A percentile compares a stretch with the other conserved stretches of the same genome.
These are phyloP conservation scores for Sipha flava DNA, from an alignment of 1,140 invertebrate species.

Conservation along the genomic window DNA sequence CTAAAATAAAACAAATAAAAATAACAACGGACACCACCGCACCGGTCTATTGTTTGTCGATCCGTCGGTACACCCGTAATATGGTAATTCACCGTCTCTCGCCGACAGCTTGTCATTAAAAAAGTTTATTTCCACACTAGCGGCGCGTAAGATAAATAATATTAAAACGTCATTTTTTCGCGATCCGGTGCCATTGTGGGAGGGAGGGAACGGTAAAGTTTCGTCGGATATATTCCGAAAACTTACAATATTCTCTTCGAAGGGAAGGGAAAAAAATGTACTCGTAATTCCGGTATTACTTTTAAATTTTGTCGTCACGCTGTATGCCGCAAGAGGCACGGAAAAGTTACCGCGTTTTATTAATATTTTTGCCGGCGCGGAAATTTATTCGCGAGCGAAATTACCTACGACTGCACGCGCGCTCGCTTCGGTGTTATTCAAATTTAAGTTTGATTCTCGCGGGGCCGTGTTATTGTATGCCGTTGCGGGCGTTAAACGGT, in stretches of 20 bases:
- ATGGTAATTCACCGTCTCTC: slow-evolving; percentile 15
- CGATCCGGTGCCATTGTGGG: neutral
- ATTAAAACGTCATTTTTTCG: slow-evolving; percentile 20
- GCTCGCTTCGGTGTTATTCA: neutral
- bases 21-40: neutral
- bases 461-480: too few species aligned
- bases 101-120: slow-evolving; percentile 30
- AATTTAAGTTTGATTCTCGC: neutral
- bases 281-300: slow-evolving; percentile 16
- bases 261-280: neutral
- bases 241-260: neutral
- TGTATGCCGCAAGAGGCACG: too few species aligned
- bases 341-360: neutral
- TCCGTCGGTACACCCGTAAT: neutral
- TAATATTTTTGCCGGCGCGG: neutral
- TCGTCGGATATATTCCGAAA: neutral
- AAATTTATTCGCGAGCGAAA: slow-evolving; percentile 1
- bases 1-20: neutral
- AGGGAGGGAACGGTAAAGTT: neutral
- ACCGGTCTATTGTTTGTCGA: neutral
- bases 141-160: slow-evolving; percentile 18
- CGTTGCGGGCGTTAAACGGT: too few species aligned
- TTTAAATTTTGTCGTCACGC: slow-evolving; percentile 3
- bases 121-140: slow-evolving; percentile 30
- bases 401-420: too few species aligned